Evolutionary conservation across 2,113 vertebrate genomes (phyloP), one percentile per base, ranked within the genome.

Genomic region (Turnix velox): DNA sequence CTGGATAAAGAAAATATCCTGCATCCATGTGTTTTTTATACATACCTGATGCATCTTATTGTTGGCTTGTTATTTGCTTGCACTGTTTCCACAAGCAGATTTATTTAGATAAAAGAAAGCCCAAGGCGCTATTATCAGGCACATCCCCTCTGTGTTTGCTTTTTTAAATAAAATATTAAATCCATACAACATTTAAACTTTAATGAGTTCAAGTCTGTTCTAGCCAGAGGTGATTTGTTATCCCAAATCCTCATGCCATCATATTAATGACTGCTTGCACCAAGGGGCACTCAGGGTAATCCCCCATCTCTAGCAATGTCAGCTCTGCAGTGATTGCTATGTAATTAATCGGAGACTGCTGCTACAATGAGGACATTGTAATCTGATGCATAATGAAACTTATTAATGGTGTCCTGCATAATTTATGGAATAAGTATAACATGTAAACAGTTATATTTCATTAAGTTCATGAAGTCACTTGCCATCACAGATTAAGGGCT

Each of bases 331-430:
- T 77, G 79, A 96, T 90, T 92, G 82, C 91, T 59, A 8, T 92
- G 92, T 94, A 96, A 97, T 96, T 95, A 96, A 96, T 96, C 49
- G 22, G 91, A 78, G 45, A 85, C 80, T 63, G 61, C 61, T 84
- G 57, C 48, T 91, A 37, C 71, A 92, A 93, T 67, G 42, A 94
- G 86, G 73, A 92, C 59, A 74, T 68, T 80, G 46, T 92, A 94
- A 94, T 96, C 77, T 87, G 76, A 80, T 71, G 91, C 72, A 82
- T 92, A 94, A 97, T 93, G 84, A 97, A 97, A 95, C 15, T 91
- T 95, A 96, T 96, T 97, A 95, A 95, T 90, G 89, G 23, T 90
- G 59, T 80, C 88, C 94, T 96, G 84, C 76, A 93, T 96, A 96
- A 96, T 95, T 95, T 96, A 97, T 87, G 62, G 76, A 25, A 83